Evolutionary conservation across 2,888 invertebrate genomes (phyloP).

Genomic region (Lamellibrachia columna): DNA sequence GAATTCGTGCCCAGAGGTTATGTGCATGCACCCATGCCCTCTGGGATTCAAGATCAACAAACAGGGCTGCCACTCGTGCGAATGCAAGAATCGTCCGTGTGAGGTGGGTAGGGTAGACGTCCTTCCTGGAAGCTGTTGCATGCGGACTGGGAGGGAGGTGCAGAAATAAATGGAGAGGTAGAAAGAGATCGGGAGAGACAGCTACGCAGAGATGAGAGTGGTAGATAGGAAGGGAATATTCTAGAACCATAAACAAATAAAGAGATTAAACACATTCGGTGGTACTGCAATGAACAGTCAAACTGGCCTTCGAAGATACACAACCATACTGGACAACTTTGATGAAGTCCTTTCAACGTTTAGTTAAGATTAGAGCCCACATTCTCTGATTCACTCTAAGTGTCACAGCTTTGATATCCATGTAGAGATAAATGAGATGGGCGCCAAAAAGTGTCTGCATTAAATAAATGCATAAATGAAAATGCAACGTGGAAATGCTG

Average conservation of each 20-base stretch:
- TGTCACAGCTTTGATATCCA: no score
- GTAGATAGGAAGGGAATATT: not conserved
- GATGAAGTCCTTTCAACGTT: no score
- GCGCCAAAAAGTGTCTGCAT: not conserved
- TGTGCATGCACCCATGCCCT: conserved; percentile 4
- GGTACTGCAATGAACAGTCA: no score
- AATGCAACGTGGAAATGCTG: not conserved
- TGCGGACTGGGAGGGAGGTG: not conserved
- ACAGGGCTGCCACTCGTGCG: not conserved
- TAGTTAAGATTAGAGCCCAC: no score
- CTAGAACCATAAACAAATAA: not conserved
- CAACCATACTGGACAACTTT: no score
- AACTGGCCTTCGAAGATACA: no score
- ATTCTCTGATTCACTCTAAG: no score
- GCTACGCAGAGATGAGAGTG: not conserved
- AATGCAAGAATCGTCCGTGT: not conserved
- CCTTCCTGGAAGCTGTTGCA: not conserved
- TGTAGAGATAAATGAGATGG: no score
- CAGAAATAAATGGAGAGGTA: not conserved
- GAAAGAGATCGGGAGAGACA: not conserved
- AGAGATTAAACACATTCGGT: no score
- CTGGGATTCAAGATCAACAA: not conserved
- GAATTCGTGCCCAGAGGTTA: not conserved
- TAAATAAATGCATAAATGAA: not conserved
- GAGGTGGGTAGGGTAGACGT: not conserved